Evolutionary conservation across 2,888 invertebrate species (phyloP).

Genomic region (Balanococcus diminutus): DNA sequence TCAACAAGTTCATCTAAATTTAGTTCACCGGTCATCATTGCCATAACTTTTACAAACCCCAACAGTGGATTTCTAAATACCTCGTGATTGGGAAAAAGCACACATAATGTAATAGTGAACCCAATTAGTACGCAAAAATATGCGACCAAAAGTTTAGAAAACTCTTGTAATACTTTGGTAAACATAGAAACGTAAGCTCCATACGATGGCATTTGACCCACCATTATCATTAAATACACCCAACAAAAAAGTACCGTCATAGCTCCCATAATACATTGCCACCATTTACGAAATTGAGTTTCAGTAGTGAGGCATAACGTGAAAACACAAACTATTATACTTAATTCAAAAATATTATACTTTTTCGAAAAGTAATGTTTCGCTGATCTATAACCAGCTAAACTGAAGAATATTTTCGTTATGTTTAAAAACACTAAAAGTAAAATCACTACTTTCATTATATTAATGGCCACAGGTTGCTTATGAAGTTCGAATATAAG

Average conservation of each 20-base stretch:
- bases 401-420: constrained; percentile 66
- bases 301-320: constrained; percentile 73
- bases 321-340: constrained; percentile 81
- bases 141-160: constrained; percentile 81
- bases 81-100: constrained; percentile 81
- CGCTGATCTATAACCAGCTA: constrained; percentile 79
- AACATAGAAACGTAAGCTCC: constrained; percentile 92
- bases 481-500: constrained; percentile 66
- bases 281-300: constrained; percentile 68
- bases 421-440: constrained; percentile 75
- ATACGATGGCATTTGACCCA: constrained; percentile 84
- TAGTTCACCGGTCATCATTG: constrained; percentile 88
- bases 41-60: constrained; percentile 81
- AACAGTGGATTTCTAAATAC: constrained; percentile 83
- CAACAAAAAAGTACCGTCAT: constrained; percentile 84
- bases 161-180: constrained; percentile 84
- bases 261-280: constrained; percentile 86
- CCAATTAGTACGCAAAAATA: constrained; percentile 84
- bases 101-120: constrained; percentile 86
- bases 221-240: constrained; percentile 88
- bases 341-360: constrained; percentile 87
- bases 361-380: constrained; percentile 81
- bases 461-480: constrained; percentile 67
- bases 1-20: constrained; percentile 70
- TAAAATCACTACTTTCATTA: background rate